Base-by-base conservation (phyloP, 2,113 vertebrate species). In the Corapipo altera region DNA sequence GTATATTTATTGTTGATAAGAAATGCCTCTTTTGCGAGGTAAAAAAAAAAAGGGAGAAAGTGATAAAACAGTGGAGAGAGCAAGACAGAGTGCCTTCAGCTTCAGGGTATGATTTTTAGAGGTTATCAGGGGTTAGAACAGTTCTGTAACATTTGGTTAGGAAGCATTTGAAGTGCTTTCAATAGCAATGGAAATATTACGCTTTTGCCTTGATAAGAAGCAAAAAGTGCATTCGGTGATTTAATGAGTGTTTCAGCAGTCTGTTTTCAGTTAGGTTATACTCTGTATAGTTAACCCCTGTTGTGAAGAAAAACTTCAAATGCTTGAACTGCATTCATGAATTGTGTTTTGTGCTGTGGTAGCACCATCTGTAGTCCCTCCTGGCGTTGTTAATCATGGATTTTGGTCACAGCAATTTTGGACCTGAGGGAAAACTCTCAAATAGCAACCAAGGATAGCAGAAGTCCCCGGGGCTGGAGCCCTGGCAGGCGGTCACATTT, bases 141-240 rank as follows among this genome's bases (percentile, higher is more conserved):
- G 37, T 93, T 95, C 72, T 57, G 65, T 90, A 96, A 46, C 2
- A 1, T 96, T 97, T 91, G 55, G 39, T 90, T 92, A 84, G 77
- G 95, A 98, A 97, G 55, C 44, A 85, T 96, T 97, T 95, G 64
- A 97, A 94, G 48, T 91, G 58, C 77, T 85, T 89, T 95, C 84
- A 73, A 19, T 80, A 86, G 74, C 49, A 49, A 27, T 95, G 52
- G 54, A 52, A 89, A 37, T 83, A 81, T 66, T 89, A 66, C 72
- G 46, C 73, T 93, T 61, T 30, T 65, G 77, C 51, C 41, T 13
- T 84, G 77, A 58, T 93, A 94, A 94, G 66, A 75, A 81, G 61
- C 73, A 86, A 88, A 90, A 91, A 82, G 52, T 49, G 16, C 35
- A 23, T 72, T 82, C 0, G 0, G 18, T 87, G 80, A 80, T 66